Conservation (phyloP, 2,113 vertebrate species). For the Percopsis transmontana region DNA sequence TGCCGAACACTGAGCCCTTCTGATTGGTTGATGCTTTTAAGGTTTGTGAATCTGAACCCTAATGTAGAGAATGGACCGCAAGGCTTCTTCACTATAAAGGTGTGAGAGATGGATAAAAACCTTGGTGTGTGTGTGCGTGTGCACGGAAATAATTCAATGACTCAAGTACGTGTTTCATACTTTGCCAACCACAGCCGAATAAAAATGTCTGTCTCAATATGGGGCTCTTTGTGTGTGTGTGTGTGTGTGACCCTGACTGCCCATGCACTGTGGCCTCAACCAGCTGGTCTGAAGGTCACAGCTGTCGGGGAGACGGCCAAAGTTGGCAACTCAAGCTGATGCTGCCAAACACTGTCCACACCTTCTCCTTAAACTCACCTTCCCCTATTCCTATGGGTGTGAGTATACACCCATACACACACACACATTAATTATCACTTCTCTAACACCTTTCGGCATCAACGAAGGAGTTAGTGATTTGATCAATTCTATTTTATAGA, state of each 20-base stretch:
- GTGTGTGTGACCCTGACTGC: conserved; percentile 9
- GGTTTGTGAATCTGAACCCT: too few species aligned
- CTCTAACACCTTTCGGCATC: too few species aligned
- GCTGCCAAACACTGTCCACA: conserved; percentile 28
- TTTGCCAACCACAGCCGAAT: conserved; percentile 45
- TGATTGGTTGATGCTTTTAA: too few species aligned
- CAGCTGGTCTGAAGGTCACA: conserved; percentile 51
- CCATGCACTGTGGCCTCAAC: conserved; percentile 24
- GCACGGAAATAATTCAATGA: not conserved
- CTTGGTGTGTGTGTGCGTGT: conserved; percentile 11
- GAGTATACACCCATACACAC: too few species aligned
- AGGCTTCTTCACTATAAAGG: too few species aligned
- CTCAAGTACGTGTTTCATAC: not conserved
- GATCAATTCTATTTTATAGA: too few species aligned
- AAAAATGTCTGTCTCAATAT: conserved; percentile 37
- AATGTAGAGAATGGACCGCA: too few species aligned
- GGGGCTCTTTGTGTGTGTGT: conserved; percentile 3
- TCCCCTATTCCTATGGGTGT: not conserved
- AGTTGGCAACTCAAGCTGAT: conserved; percentile 59
- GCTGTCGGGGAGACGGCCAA: conserved; percentile 44
- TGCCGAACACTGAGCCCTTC: not conserved
- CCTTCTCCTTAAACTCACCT: conserved; percentile 52
- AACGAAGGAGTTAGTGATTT: too few species aligned
- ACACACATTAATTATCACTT: too few species aligned
- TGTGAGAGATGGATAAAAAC: conserved; percentile 17